These are phyloP conservation scores for Zaprionus lachaisei DNA, from an alignment of 1,140 invertebrate species.

Conservation along the genomic window DNA sequence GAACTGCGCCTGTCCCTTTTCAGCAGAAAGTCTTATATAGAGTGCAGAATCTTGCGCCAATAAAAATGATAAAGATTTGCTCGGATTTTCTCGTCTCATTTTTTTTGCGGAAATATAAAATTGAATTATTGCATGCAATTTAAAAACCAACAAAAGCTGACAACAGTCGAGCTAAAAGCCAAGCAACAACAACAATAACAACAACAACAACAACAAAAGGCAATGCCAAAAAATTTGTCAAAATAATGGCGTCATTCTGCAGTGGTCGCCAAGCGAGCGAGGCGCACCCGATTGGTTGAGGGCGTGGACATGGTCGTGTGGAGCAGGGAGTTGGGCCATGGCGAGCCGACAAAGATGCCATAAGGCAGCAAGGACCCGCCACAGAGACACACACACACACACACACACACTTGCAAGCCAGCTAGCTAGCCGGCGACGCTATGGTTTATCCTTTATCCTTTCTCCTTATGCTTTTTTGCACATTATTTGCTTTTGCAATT, in stretches of 20 bases:
- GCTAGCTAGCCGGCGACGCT: constrained; percentile 61
- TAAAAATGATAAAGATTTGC: constrained; percentile 78
- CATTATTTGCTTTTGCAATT: constrained; percentile 83
- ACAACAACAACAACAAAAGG: constrained; percentile 57
- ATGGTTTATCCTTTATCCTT: constrained; percentile 82
- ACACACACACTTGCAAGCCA: constrained; percentile 25
- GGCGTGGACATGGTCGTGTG: constrained; percentile 42
- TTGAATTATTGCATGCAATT: constrained; percentile 83
- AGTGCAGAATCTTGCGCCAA: constrained; percentile 57
- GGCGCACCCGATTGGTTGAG: not conserved
- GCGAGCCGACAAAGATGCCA: constrained; percentile 67
- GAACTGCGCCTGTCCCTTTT: not conserved
- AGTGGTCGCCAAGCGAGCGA: constrained; percentile 62
- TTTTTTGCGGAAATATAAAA: constrained; percentile 80
- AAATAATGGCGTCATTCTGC: constrained; percentile 83
- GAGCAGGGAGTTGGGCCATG: constrained; percentile 19
- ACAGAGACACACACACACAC: constrained; percentile 39
- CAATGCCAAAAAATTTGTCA: constrained; percentile 84
- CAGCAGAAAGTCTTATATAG: constrained; percentile 20
- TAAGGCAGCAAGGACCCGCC: constrained; percentile 74
- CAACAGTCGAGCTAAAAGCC: constrained; percentile 75
- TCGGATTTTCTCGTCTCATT: not conserved
- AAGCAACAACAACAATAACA: constrained; percentile 39
- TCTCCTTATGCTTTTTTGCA: constrained; percentile 81
- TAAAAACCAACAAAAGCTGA: constrained; percentile 82